Base-by-base conservation (phyloP, 1,140 invertebrate genomes). In the Druon quercuslanigerum region DNA sequence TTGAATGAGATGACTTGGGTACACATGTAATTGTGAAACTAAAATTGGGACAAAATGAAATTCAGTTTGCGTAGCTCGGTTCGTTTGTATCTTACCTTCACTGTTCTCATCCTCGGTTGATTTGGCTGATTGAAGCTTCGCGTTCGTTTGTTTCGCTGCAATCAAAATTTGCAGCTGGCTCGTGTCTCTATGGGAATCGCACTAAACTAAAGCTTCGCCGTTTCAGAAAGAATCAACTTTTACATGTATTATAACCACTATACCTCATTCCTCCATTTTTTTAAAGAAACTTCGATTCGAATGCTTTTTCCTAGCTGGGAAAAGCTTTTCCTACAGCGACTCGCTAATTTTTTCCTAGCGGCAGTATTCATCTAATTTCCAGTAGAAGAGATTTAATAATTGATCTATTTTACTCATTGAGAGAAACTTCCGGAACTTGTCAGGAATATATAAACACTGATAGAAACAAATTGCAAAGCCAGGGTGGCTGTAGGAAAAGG, bases 41-140 rank as follows among this genome's bases (percentile, higher is more conserved):
- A 6, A 60, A 60, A 60, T 60, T 60, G 57, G 57, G 57, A 25
- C 12, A 14, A 33, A 25, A 33, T 13, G 19, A 33, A 40, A 60
- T 46, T 40, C 20, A 40, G 16, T 83, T 83, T 76, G 77, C 76
- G 81, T 86, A 84, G 79, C 81, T 83, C 83, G 60, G 60, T 33
- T 66, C 54, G 20, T 33, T 84, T 83, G 81, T 86, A 83, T 89
- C 91, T 92, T 91, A 92, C 91, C 91, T 91, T 92, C 91, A 85
- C 79, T 89, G 83, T 89, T 91, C 54, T 91, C 91, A 89, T 92
- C 91, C 89, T 91, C 91, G 82, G 87, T 91, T 85, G 91, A 91
- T 88, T 92, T 92, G 89, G 91, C 87, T 84, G 90, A 90, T 88
- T 91, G 91, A 85, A 92, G 90, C 85, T 91, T 92, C 85, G 89